Base-by-base conservation (phyloP, 2,888 invertebrate genomes). In the Dermolepida albohirtum region DNA sequence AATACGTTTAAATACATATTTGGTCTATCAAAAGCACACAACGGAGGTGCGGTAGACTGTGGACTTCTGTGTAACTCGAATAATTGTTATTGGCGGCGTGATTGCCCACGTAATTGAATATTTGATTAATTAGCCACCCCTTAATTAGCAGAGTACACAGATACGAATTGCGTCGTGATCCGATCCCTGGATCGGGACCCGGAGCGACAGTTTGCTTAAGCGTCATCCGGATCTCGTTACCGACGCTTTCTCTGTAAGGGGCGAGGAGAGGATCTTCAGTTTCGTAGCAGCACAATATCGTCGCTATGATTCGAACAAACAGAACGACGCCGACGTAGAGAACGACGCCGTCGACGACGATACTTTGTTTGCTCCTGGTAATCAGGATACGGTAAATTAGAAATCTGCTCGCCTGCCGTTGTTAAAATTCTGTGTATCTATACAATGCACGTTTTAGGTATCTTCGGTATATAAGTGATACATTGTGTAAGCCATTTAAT, bases 131-230 rank as follows among this genome's bases (percentile, higher is more conserved):
- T 67, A 67, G 39, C 52, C 67, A 43, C 51, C 63, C 62, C 63
- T 67, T 63, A 67, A 67, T 67, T 67, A 67, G 67, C 49, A 67
- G 40, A 34, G 67, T 63, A 67, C 67, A 67, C 62, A 63, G 63
- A 27, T 11, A 27, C 41, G 29, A 17, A 43, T 29, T 22, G 16
- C 16, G 55, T 16, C 40, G 40, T 8, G 51, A 51, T 16, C 54
- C 40, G 14, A 16, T 55, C 55, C 39, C 39, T 12, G 40, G 10
- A 16, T 41, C 55, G 17, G n/a, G 5, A 39, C 50, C 50, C 49
- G 8, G 22, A 11, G 40, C 12, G 50, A 63, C 34, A 52, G 64
- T 64, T 64, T 64, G 41, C 64, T 22, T 51, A 57, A 16, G 39
- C 52, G 43, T 64, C 64, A 40, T 64, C 41, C 51, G 64, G 51